Base-by-base conservation (phyloP, 1,140 invertebrate genomes). In the Drosophila nigromelanica region DNA sequence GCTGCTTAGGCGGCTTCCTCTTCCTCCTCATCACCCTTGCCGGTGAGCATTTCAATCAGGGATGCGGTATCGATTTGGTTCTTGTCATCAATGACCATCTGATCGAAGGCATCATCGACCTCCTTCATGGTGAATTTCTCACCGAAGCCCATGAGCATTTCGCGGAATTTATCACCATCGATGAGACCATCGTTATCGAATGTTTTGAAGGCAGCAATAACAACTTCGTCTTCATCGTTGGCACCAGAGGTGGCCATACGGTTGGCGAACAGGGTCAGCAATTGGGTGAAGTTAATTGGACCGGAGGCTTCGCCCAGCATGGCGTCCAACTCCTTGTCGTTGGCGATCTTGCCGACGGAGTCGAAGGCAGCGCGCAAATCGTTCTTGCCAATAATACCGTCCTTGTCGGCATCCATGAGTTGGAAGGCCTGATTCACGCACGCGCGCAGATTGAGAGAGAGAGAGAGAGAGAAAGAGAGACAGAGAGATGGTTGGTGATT, bases 341-440 rank as follows among this genome's bases (percentile, higher is more conserved):
- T 95, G 85, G 96, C 95, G 67, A 98, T 94, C 92, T 96, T 96
- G 94, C 98, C 98, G 68, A 99, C 95, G 77, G 96, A 96, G 93
- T 98, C 98, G 94, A 98, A 99, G 91, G 98, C 98, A 90, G 96
- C 96, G 92, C 98, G 96, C 90, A 99, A 95, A 93, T 99, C 98
- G 92, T 96, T 96, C 93, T 98, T 98, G 92, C 97, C 97, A 92
- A 99, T 97, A 93, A 99, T 96, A 89, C 98, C 98, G 93, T 99
- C 98, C 93, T 99, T 98, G 94, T 99, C 97, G 93, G 97, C 96
- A 94, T 99, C 98, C 96, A 99, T 99, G 91, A 99, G 95, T 93
- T 97, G 96, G 96, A 99, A 99, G 91, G 97, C 97, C 97, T 87
- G 58, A 70, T 74, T 52, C 54, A 51, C 45, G 45, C 39, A 33